Base-by-base conservation (phyloP, 2,888 invertebrate genomes). In the Apotomis turbidana region DNA sequence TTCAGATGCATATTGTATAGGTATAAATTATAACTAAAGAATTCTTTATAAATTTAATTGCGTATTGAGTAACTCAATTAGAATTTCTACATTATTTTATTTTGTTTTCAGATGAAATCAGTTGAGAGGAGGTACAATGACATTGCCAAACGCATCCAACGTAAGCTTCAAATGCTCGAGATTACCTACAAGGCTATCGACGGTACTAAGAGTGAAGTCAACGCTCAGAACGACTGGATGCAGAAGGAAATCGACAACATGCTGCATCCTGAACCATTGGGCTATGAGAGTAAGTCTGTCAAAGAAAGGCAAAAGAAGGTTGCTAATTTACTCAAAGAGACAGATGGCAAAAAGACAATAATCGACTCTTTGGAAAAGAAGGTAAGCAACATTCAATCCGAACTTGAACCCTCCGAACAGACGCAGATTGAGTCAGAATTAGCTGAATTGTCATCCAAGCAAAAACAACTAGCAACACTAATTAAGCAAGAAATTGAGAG, bases 51-150 rank as follows among this genome's bases (percentile, higher is more conserved):
- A 27, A 27, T 3, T 4, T 4, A 51, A 51, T 5, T 62, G 27
- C 12, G 36, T 36, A 12, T 8, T 27, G 27, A 5, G 38, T 4
- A 57, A 58, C 69, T 44, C 5, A 36, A 10, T 46, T 27, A 62
- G 49, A 62, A 41, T 13, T 10, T 49, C 41, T 41, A 5, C 27
- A 38, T 44, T n/a, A 9, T 46, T 13, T 12, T 74, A 73, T 73
- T 76, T 71, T 79, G 49, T 73, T 87, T 87, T 64, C 87, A 95
- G 94, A 94, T 97, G 85, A 97, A 97, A 85, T 96, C 97, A 0
- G 94, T 97, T 0, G 98, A 98, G 83, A 94, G 98, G 76, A 95
- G 97, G 75, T 96, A 97, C 82, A 96, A 96, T 75, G 98, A 98
- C 81, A 95, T 98, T 0, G 95, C 95, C 0, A 98, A 98, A 85